These are phyloP conservation scores for Chondrosia reniformis DNA, from an alignment of 37 sponge, comb jelly and placozoan species.

Conservation along the genomic window DNA sequence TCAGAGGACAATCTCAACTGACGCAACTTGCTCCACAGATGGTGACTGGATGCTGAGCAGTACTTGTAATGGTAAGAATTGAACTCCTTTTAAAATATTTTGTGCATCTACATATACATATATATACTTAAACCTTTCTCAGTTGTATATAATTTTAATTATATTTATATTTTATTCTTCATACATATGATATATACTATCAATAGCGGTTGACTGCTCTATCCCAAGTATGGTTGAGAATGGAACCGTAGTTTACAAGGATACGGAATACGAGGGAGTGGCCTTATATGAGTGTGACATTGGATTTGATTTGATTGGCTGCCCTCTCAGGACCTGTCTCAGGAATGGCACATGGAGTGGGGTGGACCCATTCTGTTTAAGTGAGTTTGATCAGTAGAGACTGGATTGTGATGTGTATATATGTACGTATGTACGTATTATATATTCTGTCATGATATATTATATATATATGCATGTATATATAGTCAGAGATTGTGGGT, in stretches of 20 bases:
- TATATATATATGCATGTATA: too few species aligned
- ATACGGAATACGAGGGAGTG: neutral
- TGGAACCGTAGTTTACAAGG: constrained; percentile 18
- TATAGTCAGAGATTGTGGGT: constrained; percentile 13
- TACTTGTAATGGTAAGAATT: constrained; percentile 30
- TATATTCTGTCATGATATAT: too few species aligned
- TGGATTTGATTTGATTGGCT: neutral
- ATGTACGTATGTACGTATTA: too few species aligned
- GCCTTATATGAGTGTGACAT: neutral
- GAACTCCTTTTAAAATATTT: too few species aligned
- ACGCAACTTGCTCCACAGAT: neutral
- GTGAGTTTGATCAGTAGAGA: too few species aligned
- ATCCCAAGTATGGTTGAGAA: constrained; percentile 43
- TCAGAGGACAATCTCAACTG: neutral
- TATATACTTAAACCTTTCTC: too few species aligned
- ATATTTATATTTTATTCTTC: too few species aligned
- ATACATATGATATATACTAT: too few species aligned
- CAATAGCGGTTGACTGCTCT: constrained; percentile 10
- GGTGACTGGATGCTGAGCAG: constrained; percentile 39
- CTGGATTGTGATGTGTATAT: too few species aligned
- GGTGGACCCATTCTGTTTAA: constrained; percentile 9
- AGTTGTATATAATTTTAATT: too few species aligned
- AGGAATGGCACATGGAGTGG: constrained; percentile 8
- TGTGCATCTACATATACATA: too few species aligned
- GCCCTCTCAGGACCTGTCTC: neutral